These are phyloP conservation scores for Drosophila sproati DNA, from an alignment of 1,140 invertebrate genomes.

Conservation along the genomic window DNA sequence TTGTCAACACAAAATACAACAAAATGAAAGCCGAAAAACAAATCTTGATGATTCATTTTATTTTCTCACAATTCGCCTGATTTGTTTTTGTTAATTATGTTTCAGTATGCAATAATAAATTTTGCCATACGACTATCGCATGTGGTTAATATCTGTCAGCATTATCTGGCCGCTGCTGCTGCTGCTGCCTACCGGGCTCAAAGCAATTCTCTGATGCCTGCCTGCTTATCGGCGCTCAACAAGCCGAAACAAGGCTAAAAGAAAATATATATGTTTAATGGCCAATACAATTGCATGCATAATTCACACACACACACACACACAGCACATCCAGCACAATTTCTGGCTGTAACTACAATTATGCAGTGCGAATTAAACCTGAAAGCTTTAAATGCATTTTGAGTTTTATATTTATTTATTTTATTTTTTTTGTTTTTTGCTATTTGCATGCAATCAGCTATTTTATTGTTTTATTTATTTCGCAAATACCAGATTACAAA, in stretches of 20 bases:
- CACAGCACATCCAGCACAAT: not conserved
- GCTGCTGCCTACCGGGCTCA: conserved; percentile 23
- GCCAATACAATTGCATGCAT: conserved; percentile 77
- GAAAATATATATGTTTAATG: conserved; percentile 46
- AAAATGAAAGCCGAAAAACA: conserved; percentile 33
- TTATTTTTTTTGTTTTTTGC: conserved; percentile 13
- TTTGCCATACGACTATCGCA: conserved; percentile 39
- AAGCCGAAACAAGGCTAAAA: conserved; percentile 53
- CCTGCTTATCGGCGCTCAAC: conserved; percentile 64
- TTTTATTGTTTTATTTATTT: conserved; percentile 71
- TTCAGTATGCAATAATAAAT: conserved; percentile 59
- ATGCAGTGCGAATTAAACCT: conserved; percentile 43
- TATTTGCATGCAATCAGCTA: conserved; percentile 1
- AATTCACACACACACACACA: conserved; percentile 45
- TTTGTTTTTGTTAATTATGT: conserved; percentile 70
- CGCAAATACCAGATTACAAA: conserved; percentile 80
- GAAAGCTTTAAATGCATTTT: conserved; percentile 52
- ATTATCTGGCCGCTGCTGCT: conserved; percentile 27
- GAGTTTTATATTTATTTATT: conserved; percentile 44
- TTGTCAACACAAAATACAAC: conserved; percentile 67
- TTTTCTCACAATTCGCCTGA: conserved; percentile 28
- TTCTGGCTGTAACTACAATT: conserved; percentile 29
- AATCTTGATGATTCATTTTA: conserved; percentile 61
- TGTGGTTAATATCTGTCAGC: conserved; percentile 65
- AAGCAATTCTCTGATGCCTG: conserved; percentile 56